A percentile compares a stretch with the other conserved stretches of the same genome.
phyloP scores from a whole-genome alignment of 1,140 invertebrate species.

The Papilio xuthus region DNA sequence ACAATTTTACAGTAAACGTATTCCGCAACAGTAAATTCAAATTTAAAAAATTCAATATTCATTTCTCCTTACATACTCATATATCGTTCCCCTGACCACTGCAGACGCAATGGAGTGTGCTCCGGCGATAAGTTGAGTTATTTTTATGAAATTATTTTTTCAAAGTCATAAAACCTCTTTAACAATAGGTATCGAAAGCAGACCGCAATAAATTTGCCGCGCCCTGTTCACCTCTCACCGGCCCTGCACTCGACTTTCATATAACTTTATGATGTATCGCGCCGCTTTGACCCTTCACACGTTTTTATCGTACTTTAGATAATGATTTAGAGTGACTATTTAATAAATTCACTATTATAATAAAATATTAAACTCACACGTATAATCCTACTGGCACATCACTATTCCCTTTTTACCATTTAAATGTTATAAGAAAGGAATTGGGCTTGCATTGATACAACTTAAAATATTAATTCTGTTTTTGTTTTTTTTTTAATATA shows the following conservation, averaged over 20 bases:
- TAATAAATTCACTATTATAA: slow-evolving; percentile 42
- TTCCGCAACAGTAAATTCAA: slow-evolving; percentile 51
- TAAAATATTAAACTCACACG: slow-evolving; percentile 48
- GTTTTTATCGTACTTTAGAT: slow-evolving; percentile 55
- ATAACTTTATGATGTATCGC: slow-evolving; percentile 80
- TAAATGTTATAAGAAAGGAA: too few species aligned
- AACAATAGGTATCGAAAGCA: slow-evolving; percentile 78
- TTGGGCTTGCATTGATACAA: not conserved
- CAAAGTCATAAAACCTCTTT: slow-evolving; percentile 70
- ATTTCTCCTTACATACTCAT: slow-evolving; percentile 25
- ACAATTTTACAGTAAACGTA: slow-evolving; percentile 56
- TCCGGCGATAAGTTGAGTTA: slow-evolving; percentile 57
- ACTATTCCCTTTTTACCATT: not conserved
- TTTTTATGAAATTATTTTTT: slow-evolving; percentile 74
- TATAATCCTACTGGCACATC: not conserved
- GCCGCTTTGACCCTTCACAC: slow-evolving; percentile 74
- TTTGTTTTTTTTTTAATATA: too few species aligned
- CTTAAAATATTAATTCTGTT: not conserved
- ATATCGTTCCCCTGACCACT: slow-evolving; percentile 17
- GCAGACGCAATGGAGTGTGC: slow-evolving; percentile 18
- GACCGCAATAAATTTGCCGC: slow-evolving; percentile 74
- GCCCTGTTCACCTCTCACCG: slow-evolving; percentile 73
- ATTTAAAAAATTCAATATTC: slow-evolving; percentile 47
- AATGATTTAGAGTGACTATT: slow-evolving; percentile 33
- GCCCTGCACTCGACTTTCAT: slow-evolving; percentile 79